Base-by-base conservation (phyloP, 1,140 invertebrate genomes). In the Eufriesea mexicana region DNA sequence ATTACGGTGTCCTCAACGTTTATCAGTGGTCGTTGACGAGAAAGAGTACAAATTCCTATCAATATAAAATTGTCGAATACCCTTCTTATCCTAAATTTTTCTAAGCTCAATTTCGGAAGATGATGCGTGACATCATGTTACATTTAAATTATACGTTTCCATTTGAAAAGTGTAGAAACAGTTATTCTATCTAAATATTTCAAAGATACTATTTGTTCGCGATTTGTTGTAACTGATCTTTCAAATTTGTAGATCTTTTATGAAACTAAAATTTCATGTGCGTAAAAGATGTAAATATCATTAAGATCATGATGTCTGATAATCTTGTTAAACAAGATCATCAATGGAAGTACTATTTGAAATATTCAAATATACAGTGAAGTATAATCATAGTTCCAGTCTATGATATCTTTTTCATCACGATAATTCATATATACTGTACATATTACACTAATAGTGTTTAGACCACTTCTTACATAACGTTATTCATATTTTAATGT, bases 51-150 rank as follows among this genome's bases (percentile, higher is more conserved):
- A 89, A 86, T 85, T 64, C 71, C 57, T 57, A 23, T 82, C 59
- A 73, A 75, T 89, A 90, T 18, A 89, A 88, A 89, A 86, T 84
- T 68, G 82, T 83, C 74, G 70, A 72, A 28, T 84, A 61, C 6
- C 59, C 78, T 88, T 59, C 78, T 88, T 88, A 86, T 74, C 81
- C 87, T 89, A 84, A 25, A 25, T 28, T 84, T 59, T 64, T 86
- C 79, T 90, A 87, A 90, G 88, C 84, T 91, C 86, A 89, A 72
- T 86, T 78, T 84, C 84, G 75, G 83, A 83, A 86, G 84, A 80
- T 78, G 45, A 75, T 61, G 57, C 57, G 68, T 62, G 45, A 54
- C 8, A n/a, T 47, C 64, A 57, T 42, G 62, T 61, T 51, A 28
- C 71, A 23, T 66, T 35, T 45, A 20, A 74, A 55, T 73, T 35